Percentiles rank a stretch among this genome's conserved stretches.
These are phyloP conservation scores for Aspidoscelis tigris DNA, from an alignment of 2,113 vertebrate species.

Conservation along the genomic window DNA sequence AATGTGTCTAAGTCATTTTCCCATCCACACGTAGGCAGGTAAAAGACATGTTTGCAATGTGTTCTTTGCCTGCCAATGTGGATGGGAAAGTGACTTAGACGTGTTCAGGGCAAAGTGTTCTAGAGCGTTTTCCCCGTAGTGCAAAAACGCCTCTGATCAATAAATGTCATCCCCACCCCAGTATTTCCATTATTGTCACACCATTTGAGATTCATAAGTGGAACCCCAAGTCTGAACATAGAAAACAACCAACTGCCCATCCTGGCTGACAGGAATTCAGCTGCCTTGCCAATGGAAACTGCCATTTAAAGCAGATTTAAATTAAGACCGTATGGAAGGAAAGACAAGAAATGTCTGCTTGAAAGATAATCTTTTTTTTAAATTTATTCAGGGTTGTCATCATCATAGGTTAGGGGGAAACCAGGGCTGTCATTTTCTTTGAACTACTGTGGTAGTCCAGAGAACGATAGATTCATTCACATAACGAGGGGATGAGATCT, in stretches of 20 bases:
- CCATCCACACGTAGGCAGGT: too few species aligned
- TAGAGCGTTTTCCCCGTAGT: too few species aligned
- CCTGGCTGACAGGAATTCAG: background rate
- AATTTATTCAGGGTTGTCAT: background rate
- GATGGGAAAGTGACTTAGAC: too few species aligned
- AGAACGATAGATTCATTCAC: slow-evolving; percentile 7
- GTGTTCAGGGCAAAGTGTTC: too few species aligned
- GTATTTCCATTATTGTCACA: background rate
- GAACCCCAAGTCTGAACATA: background rate
- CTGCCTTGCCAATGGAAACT: background rate
- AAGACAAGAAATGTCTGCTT: background rate
- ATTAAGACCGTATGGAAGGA: background rate
- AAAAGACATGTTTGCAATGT: too few species aligned
- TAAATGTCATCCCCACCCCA: too few species aligned
- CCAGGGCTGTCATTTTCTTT: background rate
- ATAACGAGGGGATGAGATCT: background rate
- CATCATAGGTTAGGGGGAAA: background rate
- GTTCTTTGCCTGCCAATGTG: too few species aligned
- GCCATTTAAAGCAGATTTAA: background rate
- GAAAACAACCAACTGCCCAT: background rate
- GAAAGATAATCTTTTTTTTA: background rate
- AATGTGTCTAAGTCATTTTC: too few species aligned
- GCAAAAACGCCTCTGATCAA: too few species aligned
- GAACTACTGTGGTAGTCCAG: background rate
- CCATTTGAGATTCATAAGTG: background rate